Evolutionary conservation across 1,140 invertebrate genomes (phyloP).

Genomic region (Sitophilus oryzae): DNA sequence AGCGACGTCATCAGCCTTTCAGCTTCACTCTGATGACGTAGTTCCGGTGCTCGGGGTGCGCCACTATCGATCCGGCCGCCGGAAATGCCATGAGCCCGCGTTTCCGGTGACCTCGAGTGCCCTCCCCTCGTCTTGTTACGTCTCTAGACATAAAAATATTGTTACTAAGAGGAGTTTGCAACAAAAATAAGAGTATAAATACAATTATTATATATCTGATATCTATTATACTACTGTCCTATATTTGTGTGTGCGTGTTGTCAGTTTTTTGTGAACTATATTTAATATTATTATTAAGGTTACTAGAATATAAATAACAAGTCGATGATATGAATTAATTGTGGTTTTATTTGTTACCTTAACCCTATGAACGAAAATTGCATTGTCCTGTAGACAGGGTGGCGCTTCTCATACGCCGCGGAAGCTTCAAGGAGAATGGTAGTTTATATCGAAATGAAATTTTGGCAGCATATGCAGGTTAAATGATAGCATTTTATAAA

Average conservation of each 20-base stretch:
- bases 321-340: conserved; percentile 24
- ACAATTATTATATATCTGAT: conserved; percentile 20
- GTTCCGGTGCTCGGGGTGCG: conserved; percentile 22
- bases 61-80: conserved; percentile 26
- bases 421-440: too few species aligned
- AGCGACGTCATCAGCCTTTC: conserved; percentile 6
- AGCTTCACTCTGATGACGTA: too few species aligned
- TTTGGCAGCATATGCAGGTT: too few species aligned
- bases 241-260: conserved; percentile 44
- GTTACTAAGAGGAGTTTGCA: conserved; percentile 29
- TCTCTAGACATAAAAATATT: conserved; percentile 42
- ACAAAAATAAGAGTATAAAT: neutral
- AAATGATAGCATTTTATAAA: too few species aligned
- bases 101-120: conserved; percentile 12
- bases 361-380: too few species aligned
- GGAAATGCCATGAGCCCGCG: conserved; percentile 38
- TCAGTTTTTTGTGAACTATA: conserved; percentile 41
- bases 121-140: conserved; percentile 40
- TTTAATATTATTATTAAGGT: conserved; percentile 29
- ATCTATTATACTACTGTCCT: conserved; percentile 41
- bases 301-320: conserved; percentile 32
- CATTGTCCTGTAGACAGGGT: too few species aligned
- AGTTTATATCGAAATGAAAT: too few species aligned
- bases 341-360: too few species aligned
- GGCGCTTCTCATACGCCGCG: too few species aligned